phyloP scores from a whole-genome alignment of 2,888 invertebrate genomes.

The Leucoma salicis region DNA sequence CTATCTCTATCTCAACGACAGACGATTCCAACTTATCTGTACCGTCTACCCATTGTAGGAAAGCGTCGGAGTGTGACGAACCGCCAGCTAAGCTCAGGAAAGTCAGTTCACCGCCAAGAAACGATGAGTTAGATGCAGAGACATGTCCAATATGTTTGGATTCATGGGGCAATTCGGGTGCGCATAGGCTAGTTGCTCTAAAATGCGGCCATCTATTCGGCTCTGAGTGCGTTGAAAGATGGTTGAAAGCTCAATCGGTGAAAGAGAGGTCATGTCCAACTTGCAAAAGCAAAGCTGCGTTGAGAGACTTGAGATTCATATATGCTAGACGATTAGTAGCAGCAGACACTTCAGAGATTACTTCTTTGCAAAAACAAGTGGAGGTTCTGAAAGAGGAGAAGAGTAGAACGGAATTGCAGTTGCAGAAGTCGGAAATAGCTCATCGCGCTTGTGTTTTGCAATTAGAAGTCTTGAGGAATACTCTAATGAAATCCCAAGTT shows the following conservation, averaged over 20 bases:
- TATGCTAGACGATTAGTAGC: slow-evolving; percentile 90
- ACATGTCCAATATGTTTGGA: slow-evolving; percentile 95
- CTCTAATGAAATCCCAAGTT: slow-evolving; percentile 56
- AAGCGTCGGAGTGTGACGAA: slow-evolving; percentile 27
- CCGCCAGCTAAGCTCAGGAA: slow-evolving; percentile 61
- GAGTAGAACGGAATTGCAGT: slow-evolving; percentile 82
- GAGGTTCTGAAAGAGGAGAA: slow-evolving; percentile 82
- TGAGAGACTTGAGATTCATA: slow-evolving; percentile 88
- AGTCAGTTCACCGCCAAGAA: slow-evolving; percentile 37
- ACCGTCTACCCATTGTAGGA: slow-evolving; percentile 26
- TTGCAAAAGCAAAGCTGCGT: slow-evolving; percentile 88
- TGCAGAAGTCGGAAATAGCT: slow-evolving; percentile 68
- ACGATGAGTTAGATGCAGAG: slow-evolving; percentile 84
- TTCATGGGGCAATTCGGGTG: slow-evolving; percentile 92
- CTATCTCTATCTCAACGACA: neutral
- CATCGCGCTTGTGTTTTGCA: slow-evolving; percentile 54
- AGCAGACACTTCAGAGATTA: slow-evolving; percentile 89
- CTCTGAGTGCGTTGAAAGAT: slow-evolving; percentile 87
- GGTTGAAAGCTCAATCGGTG: slow-evolving; percentile 83
- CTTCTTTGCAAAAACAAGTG: slow-evolving; percentile 84
- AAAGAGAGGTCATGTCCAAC: slow-evolving; percentile 90
- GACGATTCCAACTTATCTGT: slow-evolving; percentile 21
- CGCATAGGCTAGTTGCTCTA: slow-evolving; percentile 92
- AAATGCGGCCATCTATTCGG: slow-evolving; percentile 98
- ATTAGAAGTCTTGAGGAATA: slow-evolving; percentile 51